phyloP scores from a whole-genome alignment of 2,888 invertebrate species.

The Unio delphinus region DNA sequence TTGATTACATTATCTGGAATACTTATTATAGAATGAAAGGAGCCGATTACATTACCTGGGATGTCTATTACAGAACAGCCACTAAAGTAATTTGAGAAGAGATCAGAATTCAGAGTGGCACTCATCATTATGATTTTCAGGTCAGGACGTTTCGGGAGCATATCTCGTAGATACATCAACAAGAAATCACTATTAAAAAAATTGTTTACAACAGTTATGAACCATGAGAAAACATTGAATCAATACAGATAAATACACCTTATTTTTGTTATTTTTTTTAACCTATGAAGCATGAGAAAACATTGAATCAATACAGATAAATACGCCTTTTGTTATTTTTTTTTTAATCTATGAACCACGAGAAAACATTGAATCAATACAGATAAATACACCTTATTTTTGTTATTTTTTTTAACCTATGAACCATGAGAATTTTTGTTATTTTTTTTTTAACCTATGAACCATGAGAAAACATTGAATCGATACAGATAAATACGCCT shows the following conservation, averaged over 20 bases:
- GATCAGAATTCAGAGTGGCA: slow-evolving; percentile 89
- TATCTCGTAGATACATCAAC: slow-evolving; percentile 83
- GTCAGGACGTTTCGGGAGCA: slow-evolving; percentile 74
- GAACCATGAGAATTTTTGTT: too few species aligned
- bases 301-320: not conserved
- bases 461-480: too few species aligned
- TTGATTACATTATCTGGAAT: too few species aligned
- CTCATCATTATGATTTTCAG: slow-evolving; percentile 93
- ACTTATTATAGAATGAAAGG: too few species aligned
- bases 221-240: not conserved
- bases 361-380: too few species aligned
- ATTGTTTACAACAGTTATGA: not conserved
- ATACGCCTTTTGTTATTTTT: too few species aligned
- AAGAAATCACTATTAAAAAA: slow-evolving; percentile 79
- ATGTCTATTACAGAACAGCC: slow-evolving; percentile 64
- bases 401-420: too few species aligned
- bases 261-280: too few species aligned
- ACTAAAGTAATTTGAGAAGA: slow-evolving; percentile 77
- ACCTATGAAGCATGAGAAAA: not conserved
- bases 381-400: too few species aligned
- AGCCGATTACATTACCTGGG: slow-evolving; percentile 48
- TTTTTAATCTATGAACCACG: too few species aligned
- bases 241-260: not conserved
- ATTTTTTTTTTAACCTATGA: too few species aligned
- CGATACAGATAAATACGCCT: too few species aligned